Evolutionary conservation across 2,113 vertebrate species (phyloP).

Genomic region (Lampris incognitus): DNA sequence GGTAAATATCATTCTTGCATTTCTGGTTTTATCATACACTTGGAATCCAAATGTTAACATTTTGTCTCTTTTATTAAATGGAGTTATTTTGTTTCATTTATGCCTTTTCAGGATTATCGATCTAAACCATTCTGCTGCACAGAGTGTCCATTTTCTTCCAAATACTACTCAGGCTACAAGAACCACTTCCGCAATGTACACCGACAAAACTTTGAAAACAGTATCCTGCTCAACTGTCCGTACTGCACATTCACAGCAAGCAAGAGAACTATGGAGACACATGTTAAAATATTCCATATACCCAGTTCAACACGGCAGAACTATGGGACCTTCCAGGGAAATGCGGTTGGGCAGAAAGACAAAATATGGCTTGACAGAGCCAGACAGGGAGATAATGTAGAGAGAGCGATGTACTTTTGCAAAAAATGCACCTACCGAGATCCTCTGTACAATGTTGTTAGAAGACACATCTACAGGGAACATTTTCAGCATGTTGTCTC

Average conservation of each 20-base stretch:
- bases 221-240: slow-evolving; percentile 95
- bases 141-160: slow-evolving; percentile 96
- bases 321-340: slow-evolving; percentile 67
- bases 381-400: slow-evolving; percentile 87
- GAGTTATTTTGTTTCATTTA: neutral
- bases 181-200: slow-evolving; percentile 99
- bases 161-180: slow-evolving; percentile 99
- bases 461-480: slow-evolving; percentile 99
- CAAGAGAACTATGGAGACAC: slow-evolving; percentile 96
- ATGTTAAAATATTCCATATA: slow-evolving; percentile 97
- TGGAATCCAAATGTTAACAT: neutral
- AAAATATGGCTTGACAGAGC: slow-evolving; percentile 84
- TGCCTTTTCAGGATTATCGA: slow-evolving; percentile 87
- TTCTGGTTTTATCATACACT: neutral
- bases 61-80: slow-evolving; percentile 1
- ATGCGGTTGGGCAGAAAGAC: slow-evolving; percentile 50
- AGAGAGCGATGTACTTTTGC: slow-evolving; percentile 97
- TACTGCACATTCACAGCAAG: slow-evolving; percentile 96
- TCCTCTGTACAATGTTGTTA: slow-evolving; percentile 94
- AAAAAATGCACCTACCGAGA: slow-evolving; percentile 98
- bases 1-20: slow-evolving; percentile 75
- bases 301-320: slow-evolving; percentile 85
- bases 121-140: slow-evolving; percentile 99
- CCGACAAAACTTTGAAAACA: slow-evolving; percentile 93
- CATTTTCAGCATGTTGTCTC: slow-evolving; percentile 97